phyloP scores from a whole-genome alignment of 2,113 vertebrate species.

The Notothenia coriiceps region DNA sequence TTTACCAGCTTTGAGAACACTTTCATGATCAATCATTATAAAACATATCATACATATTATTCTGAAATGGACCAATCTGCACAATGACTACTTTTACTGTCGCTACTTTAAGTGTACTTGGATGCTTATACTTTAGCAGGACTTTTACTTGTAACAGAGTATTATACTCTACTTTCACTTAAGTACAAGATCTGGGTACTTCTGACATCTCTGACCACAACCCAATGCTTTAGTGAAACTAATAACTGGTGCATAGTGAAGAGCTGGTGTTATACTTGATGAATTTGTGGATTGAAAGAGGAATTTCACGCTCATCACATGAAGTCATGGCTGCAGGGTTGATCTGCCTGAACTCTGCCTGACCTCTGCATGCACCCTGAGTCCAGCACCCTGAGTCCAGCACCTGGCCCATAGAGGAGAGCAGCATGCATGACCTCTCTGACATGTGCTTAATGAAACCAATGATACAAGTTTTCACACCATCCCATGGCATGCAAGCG shows the following conservation, averaged over 20 bases:
- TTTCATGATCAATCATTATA: too few relatives aligned
- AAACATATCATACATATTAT: too few relatives aligned
- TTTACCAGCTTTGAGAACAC: too few relatives aligned
- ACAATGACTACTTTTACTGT: too few relatives aligned
- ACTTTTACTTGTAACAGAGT: too few relatives aligned
- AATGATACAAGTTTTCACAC: slow-evolving; percentile 42
- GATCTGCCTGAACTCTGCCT: slow-evolving; percentile 65
- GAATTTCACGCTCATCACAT: slow-evolving; percentile 68
- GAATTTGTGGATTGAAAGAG: slow-evolving; percentile 22
- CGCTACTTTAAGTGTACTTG: too few relatives aligned
- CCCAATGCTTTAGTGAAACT: neutral
- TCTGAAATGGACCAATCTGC: too few relatives aligned
- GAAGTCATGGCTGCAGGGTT: slow-evolving; percentile 47
- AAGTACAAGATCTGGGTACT: too few relatives aligned
- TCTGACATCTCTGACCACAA: neutral
- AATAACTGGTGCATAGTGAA: neutral
- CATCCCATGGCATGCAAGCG: slow-evolving; percentile 35
- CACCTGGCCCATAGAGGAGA: slow-evolving; percentile 69
- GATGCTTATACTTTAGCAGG: too few relatives aligned
- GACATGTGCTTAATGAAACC: slow-evolving; percentile 67
- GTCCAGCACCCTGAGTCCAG: slow-evolving; percentile 61
- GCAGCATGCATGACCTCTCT: slow-evolving; percentile 52
- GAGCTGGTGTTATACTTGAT: neutral
- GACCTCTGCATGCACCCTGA: slow-evolving; percentile 62
- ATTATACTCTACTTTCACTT: too few relatives aligned